Evolutionary conservation across 2,797 vertebrate species (phyloP).

Genomic region (Galaxias olidus): DNA sequence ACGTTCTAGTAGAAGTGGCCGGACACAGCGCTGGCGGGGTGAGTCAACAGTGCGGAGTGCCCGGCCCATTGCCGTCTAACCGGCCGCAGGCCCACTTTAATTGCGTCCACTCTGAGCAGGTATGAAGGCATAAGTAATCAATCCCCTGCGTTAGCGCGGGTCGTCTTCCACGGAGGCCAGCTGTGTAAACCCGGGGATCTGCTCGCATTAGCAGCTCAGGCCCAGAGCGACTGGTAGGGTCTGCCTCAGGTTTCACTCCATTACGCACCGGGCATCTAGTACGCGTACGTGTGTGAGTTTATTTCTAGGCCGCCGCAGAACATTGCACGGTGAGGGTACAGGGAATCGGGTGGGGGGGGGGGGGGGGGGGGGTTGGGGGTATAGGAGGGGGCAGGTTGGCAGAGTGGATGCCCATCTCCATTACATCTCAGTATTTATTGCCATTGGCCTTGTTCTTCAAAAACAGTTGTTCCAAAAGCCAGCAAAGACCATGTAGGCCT

Average conservation of each 20-base stretch:
- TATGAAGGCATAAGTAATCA: background rate
- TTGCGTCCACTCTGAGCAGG: background rate
- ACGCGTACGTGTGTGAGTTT: background rate
- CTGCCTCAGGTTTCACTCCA: slow-evolving; percentile 34
- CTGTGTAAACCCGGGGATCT: slow-evolving; percentile 31
- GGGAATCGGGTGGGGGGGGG: too few relatives aligned
- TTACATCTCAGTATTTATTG: slow-evolving; percentile 7
- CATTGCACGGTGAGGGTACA: background rate
- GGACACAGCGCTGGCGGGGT: background rate
- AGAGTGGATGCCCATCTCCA: background rate
- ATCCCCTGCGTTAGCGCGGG: slow-evolving; percentile 11
- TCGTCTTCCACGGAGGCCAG: slow-evolving; percentile 28
- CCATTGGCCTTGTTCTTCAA: background rate
- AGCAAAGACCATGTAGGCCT: background rate
- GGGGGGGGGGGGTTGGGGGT: background rate
- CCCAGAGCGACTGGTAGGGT: background rate
- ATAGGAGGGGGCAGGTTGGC: background rate
- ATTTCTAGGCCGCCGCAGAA: background rate
- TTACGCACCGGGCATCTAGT: background rate
- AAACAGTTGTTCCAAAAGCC: slow-evolving; percentile 1
- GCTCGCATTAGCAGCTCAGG: slow-evolving; percentile 18
- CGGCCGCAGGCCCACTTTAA: slow-evolving; percentile 21
- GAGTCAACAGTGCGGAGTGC: background rate
- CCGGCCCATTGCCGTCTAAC: slow-evolving; percentile 10
- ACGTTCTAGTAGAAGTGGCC: too few relatives aligned